phyloP scores from a whole-genome alignment of 64 coral and sea anemone genomes.

The Hydrozoanthus tunicans region DNA sequence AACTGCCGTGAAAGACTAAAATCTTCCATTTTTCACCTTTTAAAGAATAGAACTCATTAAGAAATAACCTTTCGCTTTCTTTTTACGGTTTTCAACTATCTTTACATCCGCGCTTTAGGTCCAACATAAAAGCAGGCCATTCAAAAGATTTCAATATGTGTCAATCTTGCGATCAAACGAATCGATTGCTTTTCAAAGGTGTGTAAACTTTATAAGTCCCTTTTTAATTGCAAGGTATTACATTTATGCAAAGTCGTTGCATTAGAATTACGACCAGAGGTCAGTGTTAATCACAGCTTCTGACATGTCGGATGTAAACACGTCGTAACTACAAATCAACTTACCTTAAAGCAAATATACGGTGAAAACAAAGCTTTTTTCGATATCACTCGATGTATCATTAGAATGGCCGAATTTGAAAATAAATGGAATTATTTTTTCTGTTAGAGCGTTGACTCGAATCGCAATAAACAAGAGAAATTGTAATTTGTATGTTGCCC shows the following conservation, averaged over 20 bases:
- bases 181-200: constrained; percentile 93
- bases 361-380: constrained; percentile 71
- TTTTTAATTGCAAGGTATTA: constrained; percentile 89
- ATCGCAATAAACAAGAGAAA: not conserved
- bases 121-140: constrained; percentile 63
- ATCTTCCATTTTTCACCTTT: not conserved
- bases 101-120: constrained; percentile 62
- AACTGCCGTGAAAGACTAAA: not conserved
- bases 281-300: constrained; percentile 62
- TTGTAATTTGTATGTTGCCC: not conserved
- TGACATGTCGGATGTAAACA: constrained; percentile 70
- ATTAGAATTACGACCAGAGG: constrained; percentile 61
- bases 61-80: constrained; percentile 11
- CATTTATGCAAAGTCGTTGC: constrained; percentile 86
- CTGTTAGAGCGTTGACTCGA: not conserved
- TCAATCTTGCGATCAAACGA: constrained; percentile 89
- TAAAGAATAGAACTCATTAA: not conserved
- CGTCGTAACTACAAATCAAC: constrained; percentile 74
- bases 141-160: constrained; percentile 76
- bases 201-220: constrained; percentile 71
- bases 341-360: constrained; percentile 79
- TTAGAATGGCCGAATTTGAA: constrained; percentile 8
- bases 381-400: constrained; percentile 37
- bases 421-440: constrained; percentile 42
- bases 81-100: constrained; percentile 12